These are phyloP conservation scores for Chlorodrepanis virens DNA, from an alignment of 2,113 vertebrate species.

Conservation along the genomic window DNA sequence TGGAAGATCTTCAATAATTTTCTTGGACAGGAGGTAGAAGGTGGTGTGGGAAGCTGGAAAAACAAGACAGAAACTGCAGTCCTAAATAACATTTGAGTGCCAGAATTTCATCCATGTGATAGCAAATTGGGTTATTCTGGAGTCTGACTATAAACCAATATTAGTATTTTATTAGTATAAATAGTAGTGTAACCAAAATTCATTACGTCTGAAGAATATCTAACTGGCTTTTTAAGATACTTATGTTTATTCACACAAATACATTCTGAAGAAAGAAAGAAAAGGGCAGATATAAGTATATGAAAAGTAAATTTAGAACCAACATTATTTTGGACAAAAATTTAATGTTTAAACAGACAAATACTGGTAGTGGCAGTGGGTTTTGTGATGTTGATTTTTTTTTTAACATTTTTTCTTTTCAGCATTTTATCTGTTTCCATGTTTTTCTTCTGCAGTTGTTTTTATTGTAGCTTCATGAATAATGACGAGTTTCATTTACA, in stretches of 20 bases:
- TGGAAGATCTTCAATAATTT: neutral
- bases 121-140: neutral
- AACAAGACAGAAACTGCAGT: neutral
- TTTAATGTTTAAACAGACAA: neutral
- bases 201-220: neutral
- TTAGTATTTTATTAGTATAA: neutral
- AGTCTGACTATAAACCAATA: neutral
- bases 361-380: neutral
- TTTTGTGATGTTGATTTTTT: neutral
- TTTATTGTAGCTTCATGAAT: neutral
- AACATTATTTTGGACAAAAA: neutral
- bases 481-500: neutral
- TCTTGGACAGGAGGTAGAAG: fast-evolving
- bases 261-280: neutral
- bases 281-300: fast-evolving
- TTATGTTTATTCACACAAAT: neutral
- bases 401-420: neutral
- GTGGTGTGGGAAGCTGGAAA: fast-evolving
- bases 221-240: neutral
- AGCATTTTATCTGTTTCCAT: neutral
- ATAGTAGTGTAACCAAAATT: neutral
- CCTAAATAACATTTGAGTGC: neutral
- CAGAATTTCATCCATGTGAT: neutral
- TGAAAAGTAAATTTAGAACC: neutral
- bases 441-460: neutral